Evolutionary conservation across 2,113 vertebrate genomes (phyloP).

Genomic region (Colinus virginianus): DNA sequence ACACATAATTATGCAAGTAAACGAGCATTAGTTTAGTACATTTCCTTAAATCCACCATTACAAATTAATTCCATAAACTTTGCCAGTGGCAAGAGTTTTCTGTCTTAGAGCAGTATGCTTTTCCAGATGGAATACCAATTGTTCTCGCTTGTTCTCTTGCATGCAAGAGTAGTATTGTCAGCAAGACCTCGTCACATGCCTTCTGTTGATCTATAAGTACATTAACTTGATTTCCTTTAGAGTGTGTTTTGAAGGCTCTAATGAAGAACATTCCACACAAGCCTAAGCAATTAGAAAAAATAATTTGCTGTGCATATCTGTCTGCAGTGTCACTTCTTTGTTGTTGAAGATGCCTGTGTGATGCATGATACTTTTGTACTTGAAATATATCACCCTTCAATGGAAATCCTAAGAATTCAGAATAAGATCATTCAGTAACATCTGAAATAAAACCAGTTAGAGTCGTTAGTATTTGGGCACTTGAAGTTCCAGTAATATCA

Average conservation of each 20-base stretch:
- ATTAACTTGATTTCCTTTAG: neutral
- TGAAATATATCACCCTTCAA: neutral
- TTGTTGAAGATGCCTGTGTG: neutral
- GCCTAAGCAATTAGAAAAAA: neutral
- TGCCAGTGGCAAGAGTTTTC: constrained; percentile 45
- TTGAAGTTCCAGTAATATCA: neutral
- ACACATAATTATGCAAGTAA: constrained; percentile 67
- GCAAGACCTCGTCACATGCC: constrained; percentile 19
- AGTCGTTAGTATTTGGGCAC: neutral
- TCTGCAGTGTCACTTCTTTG: neutral
- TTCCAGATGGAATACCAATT: constrained; percentile 38
- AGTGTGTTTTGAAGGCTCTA: neutral
- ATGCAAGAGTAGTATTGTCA: constrained; percentile 30
- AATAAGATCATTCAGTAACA: neutral
- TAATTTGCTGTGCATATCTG: neutral
- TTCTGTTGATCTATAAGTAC: constrained; percentile 34
- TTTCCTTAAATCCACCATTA: constrained; percentile 59
- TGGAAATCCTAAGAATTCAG: neutral
- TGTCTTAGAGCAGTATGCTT: neutral
- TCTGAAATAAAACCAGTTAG: neutral
- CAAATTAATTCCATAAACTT: constrained; percentile 64
- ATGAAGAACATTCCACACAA: neutral
- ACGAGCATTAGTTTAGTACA: constrained; percentile 61
- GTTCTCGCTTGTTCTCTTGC: constrained; percentile 15
- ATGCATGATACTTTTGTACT: neutral